Percentiles rank a stretch among this genome's conserved stretches.
These are phyloP conservation scores for Coracias cyanogaster DNA, from an alignment of 2,797 vertebrate species.

Conservation along the genomic window DNA sequence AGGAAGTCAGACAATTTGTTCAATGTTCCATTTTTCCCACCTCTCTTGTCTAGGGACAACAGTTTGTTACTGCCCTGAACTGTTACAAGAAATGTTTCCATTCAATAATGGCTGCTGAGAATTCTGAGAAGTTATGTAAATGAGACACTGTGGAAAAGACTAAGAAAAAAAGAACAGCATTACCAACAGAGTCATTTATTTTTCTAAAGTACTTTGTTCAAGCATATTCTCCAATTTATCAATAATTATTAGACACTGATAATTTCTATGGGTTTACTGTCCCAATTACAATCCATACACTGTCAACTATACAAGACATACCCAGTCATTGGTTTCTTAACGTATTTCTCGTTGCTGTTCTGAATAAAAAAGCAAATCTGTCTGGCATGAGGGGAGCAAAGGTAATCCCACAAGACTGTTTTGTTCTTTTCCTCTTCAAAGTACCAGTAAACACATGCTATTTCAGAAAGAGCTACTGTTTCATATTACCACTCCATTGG, in stretches of 20 bases:
- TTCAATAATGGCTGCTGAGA: not conserved
- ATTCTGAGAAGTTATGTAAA: not conserved
- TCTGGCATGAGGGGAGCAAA: not conserved
- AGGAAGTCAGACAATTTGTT: not conserved
- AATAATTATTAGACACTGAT: not conserved
- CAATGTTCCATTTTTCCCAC: not conserved
- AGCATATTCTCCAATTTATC: not conserved
- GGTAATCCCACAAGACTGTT: not conserved
- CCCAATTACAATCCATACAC: not conserved
- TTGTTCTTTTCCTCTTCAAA: not conserved
- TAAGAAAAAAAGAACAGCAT: not conserved
- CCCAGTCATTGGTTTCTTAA: not conserved
- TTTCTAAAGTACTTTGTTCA: not conserved
- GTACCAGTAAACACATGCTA: not conserved
- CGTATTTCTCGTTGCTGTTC: not conserved
- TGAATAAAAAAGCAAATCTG: not conserved
- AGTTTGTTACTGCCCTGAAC: not conserved
- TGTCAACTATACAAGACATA: not conserved
- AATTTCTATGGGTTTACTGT: not conserved
- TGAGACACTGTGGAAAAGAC: not conserved
- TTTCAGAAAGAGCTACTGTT: not conserved
- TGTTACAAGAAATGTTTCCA: not conserved
- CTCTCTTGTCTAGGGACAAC: not conserved
- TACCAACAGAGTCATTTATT: not conserved
- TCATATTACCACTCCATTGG: not conserved